Evolutionary conservation across 2,888 invertebrate species (phyloP).

Genomic region (Atethmia centrago): DNA sequence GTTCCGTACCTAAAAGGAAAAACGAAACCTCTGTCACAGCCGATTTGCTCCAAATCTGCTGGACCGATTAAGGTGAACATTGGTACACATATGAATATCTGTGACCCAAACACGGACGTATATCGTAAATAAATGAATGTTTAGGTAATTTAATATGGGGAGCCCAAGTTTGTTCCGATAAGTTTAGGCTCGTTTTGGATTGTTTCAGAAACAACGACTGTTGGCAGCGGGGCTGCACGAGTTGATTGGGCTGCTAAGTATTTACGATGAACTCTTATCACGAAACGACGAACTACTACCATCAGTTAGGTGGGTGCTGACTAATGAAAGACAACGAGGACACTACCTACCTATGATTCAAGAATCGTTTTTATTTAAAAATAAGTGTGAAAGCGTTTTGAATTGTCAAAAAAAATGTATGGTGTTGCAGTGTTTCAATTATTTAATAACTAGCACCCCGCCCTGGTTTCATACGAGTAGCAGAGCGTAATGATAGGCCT

Average conservation of each 20-base stretch:
- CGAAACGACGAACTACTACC: not conserved
- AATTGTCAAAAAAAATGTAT: constrained; percentile 10
- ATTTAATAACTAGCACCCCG: not conserved
- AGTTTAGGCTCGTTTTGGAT: not conserved
- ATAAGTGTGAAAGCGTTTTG: constrained; percentile 23
- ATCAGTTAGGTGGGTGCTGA: not conserved
- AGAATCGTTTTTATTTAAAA: constrained; percentile 3
- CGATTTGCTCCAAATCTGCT: no score
- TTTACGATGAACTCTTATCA: constrained; percentile 74
- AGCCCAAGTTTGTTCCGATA: not conserved
- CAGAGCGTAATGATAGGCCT: no score
- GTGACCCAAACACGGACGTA: no score
- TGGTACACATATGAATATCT: no score
- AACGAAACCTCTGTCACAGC: no score
- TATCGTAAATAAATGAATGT: no score
- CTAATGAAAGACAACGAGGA: not conserved
- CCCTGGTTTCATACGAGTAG: not conserved
- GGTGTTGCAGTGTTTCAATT: constrained; percentile 5
- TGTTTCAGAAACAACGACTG: constrained; percentile 80
- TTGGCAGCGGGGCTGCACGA: constrained; percentile 85
- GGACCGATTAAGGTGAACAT: no score
- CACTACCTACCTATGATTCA: not conserved
- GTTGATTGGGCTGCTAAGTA: constrained; percentile 96
- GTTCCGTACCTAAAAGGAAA: no score
- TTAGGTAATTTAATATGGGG: no score